Evolutionary conservation across 2,113 vertebrate species (phyloP), one percentile per base, ranked within the genome.

Genomic region (Mugil cephalus): DNA sequence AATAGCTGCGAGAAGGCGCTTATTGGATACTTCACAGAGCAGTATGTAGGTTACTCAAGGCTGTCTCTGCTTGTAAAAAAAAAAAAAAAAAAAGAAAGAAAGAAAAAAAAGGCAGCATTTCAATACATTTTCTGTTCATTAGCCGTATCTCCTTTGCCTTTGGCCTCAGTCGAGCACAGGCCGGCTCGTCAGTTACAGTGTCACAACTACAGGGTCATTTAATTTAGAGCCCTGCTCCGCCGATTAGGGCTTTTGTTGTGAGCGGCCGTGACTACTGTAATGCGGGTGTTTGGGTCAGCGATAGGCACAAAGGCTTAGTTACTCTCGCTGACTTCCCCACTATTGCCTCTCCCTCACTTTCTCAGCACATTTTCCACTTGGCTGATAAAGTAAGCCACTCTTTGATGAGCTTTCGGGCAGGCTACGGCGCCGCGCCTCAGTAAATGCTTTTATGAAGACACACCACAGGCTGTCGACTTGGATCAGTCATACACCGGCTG

Each of bases 311-410:
- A 82, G 53, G 89, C 81, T 82, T 65, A 54, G 87, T 84, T 85
- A 88, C 88, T 91, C 82, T 86, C 81, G 74, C 83, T 83, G 85
- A 90, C 90, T 86, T 88, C 74, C 87, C 61, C 77, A 50, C 89
- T 78, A 87, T 86, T 81, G 76, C 80, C 81, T 38, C 82, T 56
- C 74, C 46, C 79, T 56, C 79, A 85, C 86, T 71, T 64, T 88
- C 83, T 93, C 91, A 91, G 91, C 88, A 90, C 90, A 90, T 92
- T 93, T 93, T 93, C 89, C 89, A 91, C 90, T 88, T 81, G 75
- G 79, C 90, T 92, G 89, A 91, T 91, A 88, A 91, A 93, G 89
- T 92, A 90, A 92, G 90, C 87, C 87, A 72, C 74, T 84, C 90
- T 91, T 89, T 93, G 90, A 92, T 88, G 89, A 89, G 89, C 84